A percentile compares a stretch with the other conserved stretches of the same genome.
Conservation (phyloP, 2,797 vertebrate genomes). For the Phataginus tetradactyla region DNA sequence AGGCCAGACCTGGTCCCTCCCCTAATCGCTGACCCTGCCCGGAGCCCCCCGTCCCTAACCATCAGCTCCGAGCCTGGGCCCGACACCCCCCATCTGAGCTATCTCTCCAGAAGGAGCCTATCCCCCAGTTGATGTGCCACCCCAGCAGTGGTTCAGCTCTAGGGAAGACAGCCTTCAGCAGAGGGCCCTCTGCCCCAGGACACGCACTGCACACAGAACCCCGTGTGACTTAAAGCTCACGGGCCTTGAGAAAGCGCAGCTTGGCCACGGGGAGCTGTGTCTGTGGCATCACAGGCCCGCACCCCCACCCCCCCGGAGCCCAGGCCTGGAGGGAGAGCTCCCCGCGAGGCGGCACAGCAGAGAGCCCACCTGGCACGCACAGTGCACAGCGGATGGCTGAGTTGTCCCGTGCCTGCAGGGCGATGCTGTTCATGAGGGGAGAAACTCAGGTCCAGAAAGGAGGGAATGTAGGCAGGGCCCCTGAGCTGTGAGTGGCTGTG, state of each 20-base stretch:
- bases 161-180: too few species aligned
- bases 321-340: not conserved
- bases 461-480: too few species aligned
- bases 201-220: rapidly evolving
- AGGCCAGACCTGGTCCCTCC: not conserved
- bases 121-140: too few species aligned
- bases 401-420: rapidly evolving
- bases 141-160: rapidly evolving
- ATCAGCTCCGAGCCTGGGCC: not conserved
- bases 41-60: rapidly evolving
- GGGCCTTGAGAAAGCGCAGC: not conserved
- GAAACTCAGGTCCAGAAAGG: too few species aligned
- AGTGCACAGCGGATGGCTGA: rapidly evolving
- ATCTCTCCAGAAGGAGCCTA: not conserved
- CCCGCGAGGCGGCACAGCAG: rapidly evolving
- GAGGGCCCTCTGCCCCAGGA: not conserved
- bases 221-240: rapidly evolving
- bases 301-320: not conserved
- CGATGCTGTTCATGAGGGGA: rapidly evolving
- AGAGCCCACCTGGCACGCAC: rapidly evolving
- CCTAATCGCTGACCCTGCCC: rapidly evolving
- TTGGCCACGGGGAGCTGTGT: too few species aligned
- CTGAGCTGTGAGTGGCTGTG: rapidly evolving
- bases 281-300: too few species aligned
- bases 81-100: not conserved